A percentile compares a stretch with the other conserved stretches of the same genome.
These are phyloP conservation scores for Brachypodius melanocephalos DNA, from an alignment of 2,113 vertebrate species.

Conservation along the genomic window DNA sequence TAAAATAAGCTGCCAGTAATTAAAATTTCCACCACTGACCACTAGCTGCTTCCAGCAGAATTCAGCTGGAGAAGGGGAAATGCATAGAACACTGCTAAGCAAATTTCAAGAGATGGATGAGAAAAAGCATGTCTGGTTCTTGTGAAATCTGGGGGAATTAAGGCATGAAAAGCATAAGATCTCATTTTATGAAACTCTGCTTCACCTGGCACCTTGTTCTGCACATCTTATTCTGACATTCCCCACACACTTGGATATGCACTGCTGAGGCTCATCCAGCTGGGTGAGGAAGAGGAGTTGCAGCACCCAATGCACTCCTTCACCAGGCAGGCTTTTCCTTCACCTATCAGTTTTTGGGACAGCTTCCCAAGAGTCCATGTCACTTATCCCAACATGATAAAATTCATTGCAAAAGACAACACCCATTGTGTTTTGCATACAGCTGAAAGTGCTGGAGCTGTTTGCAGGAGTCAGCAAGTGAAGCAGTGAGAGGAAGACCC, in stretches of 20 bases:
- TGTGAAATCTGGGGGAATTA: not conserved
- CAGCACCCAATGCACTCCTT: not conserved
- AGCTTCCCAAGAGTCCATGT: not conserved
- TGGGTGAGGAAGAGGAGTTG: not conserved
- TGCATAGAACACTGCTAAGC: accelerated
- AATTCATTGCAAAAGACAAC: not conserved
- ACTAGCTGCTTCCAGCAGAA: not conserved
- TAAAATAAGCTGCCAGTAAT: not conserved
- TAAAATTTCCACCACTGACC: not conserved
- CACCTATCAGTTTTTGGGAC: not conserved
- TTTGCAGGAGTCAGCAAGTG: not conserved
- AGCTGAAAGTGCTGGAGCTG: not conserved
- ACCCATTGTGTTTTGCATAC: not conserved
- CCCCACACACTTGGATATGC: too few species aligned
- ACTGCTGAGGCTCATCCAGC: not conserved
- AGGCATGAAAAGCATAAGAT: not conserved
- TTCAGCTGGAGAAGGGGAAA: not conserved
- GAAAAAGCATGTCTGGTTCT: not conserved
- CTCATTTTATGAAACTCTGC: not conserved
- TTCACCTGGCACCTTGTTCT: not conserved
- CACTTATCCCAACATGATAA: not conserved
- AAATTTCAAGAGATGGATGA: not conserved
- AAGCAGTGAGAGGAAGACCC: not conserved
- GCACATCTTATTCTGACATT: accelerated
- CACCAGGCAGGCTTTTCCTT: not conserved